Conservation (phyloP, 2,797 vertebrate species). For the Coluber constrictor region DNA sequence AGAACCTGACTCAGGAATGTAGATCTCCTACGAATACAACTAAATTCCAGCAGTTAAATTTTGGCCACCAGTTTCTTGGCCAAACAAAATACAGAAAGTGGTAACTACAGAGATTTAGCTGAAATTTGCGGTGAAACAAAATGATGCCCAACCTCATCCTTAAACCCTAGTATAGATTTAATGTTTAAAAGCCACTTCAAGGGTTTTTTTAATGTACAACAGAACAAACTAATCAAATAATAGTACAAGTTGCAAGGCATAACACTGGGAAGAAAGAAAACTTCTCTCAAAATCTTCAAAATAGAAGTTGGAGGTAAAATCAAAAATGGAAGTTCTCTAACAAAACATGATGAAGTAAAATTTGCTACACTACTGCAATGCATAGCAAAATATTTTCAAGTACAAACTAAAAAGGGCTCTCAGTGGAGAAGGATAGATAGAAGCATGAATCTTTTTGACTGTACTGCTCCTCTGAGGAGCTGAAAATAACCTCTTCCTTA, state of each 20-base stretch:
- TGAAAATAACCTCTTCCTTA: background rate
- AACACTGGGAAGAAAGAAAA: slow-evolving; percentile 27
- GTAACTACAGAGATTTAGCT: background rate
- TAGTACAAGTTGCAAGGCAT: background rate
- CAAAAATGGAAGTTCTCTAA: slow-evolving; percentile 25
- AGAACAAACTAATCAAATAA: slow-evolving; percentile 18
- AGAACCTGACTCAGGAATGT: background rate
- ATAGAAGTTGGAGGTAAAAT: slow-evolving; percentile 36
- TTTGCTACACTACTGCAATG: background rate
- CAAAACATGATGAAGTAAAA: slow-evolving; percentile 1
- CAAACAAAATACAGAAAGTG: slow-evolving; percentile 1
- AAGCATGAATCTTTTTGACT: slow-evolving; percentile 24
- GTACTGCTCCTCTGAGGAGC: background rate
- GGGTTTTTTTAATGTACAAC: slow-evolving; percentile 17
- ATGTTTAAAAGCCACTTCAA: slow-evolving; percentile 9
- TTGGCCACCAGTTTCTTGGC: background rate
- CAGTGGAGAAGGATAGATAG: slow-evolving; percentile 48
- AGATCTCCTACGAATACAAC: background rate
- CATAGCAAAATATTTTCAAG: slow-evolving; percentile 25
- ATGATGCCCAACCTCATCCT: background rate
- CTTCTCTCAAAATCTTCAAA: background rate
- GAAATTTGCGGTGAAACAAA: background rate
- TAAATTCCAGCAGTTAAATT: background rate
- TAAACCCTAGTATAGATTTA: background rate
- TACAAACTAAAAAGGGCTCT: slow-evolving; percentile 39